Evolutionary conservation across 64 coral and sea anemone genomes (phyloP), one percentile per base, ranked within the genome.

Genomic region (Orbicella faveolata): DNA sequence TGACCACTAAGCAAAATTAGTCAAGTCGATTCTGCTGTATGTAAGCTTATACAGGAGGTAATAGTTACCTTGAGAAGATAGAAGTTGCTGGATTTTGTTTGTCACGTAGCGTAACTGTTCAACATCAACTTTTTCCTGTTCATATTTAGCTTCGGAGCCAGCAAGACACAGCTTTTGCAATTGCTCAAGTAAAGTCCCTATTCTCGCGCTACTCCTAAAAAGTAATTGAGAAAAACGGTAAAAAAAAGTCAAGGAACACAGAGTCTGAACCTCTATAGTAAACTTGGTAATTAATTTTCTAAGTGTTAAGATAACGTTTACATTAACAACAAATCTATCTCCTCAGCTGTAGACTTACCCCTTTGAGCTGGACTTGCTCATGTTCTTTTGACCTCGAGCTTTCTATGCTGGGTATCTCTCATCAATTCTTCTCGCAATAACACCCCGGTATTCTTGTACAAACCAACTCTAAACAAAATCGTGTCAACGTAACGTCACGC

Each of bases 51-150:
- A 39, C 0, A 37, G 7, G 34, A 34, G 25, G 14, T 70, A 85
- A 2, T 52, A 57, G 39, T 75, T 68, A 96, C 94, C 95, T 94
- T 97, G 95, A 21, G 95, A 93, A n/a, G 91, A 91, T 73, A 97
- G 74, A 34, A 97, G 88, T 79, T 97, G 95, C 26, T 97, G 95
- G 62, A 97, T 80, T 83, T 97, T 97, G 66, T 94, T 97, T 61
- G 95, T 97, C 30, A 97, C 75, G 61, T 97, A 97, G 68, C 95
- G 95, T 33, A 94, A 84, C 53, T 97, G 95, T 74, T 97, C 95
- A 15, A 89, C 23, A 87, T 91, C 88, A 33, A 73, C 77, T 51
- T 96, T 96, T 2, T 96, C 94, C 67, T 93, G 94, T 59, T 97
- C 95, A 88, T 84, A 88, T 76, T 89, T 97, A 23, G 80, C 87